phyloP scores from a whole-genome alignment of 2,797 vertebrate genomes.

The Acestrorhynchus altus region DNA sequence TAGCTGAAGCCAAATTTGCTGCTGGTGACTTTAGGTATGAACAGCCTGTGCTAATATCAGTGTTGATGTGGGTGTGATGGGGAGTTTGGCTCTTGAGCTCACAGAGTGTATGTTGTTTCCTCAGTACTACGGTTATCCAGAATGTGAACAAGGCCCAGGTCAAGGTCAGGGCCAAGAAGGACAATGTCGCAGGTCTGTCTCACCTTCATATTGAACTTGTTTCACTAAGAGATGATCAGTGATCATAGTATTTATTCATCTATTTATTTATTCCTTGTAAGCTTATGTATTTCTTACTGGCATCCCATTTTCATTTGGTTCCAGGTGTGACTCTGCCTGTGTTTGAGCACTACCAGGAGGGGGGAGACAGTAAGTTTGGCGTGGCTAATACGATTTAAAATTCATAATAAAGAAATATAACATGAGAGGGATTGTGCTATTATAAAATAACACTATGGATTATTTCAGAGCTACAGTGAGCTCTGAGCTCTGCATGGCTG shows the following conservation, averaged over 20 bases:
- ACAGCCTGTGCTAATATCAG: no score
- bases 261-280: neutral
- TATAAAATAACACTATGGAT: no score
- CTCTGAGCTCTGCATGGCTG: no score
- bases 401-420: no score
- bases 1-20: conserved; percentile 98
- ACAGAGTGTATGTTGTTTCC: conserved; percentile 35
- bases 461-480: no score
- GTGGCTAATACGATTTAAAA: neutral
- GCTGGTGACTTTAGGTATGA: conserved; percentile 97
- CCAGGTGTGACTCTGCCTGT: conserved; percentile 97
- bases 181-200: conserved; percentile 94
- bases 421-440: no score
- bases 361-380: conserved; percentile 93
- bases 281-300: no score
- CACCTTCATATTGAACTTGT: neutral
- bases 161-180: conserved; percentile 96
- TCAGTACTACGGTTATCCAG: conserved; percentile 96
- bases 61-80: neutral
- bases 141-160: conserved; percentile 99
- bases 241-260: neutral
- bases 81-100: neutral
- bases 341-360: conserved; percentile 98
- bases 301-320: conserved; percentile 6
- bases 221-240: no score